Conservation (phyloP, 2,113 vertebrate species). For the Bostrychus sinensis region DNA sequence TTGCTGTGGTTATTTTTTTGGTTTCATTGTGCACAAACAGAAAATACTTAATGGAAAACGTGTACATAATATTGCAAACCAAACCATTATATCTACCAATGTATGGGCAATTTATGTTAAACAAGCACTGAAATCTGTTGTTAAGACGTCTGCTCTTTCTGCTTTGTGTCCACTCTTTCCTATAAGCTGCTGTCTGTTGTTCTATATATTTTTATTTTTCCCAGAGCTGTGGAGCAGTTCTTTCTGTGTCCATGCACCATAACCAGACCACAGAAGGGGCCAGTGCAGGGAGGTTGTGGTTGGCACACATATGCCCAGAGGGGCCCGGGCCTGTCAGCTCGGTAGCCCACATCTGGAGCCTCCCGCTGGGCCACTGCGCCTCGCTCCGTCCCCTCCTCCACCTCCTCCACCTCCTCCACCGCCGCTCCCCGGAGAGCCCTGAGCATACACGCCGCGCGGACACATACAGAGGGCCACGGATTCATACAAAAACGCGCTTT, state of each 20-base stretch:
- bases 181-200: slow-evolving; percentile 12
- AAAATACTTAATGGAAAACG: no score
- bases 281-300: slow-evolving; percentile 62
- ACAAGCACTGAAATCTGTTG: no score
- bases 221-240: slow-evolving; percentile 29
- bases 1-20: no score
- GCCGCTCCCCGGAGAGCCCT: slow-evolving; percentile 55
- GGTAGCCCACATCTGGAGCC: slow-evolving; percentile 81
- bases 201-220: slow-evolving; percentile 28
- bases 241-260: slow-evolving; percentile 43
- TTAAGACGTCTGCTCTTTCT: no score
- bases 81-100: no score
- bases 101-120: no score
- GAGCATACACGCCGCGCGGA: slow-evolving; percentile 41
- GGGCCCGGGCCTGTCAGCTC: slow-evolving; percentile 77
- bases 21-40: no score
- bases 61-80: no score
- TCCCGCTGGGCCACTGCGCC: slow-evolving; percentile 75
- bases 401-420: slow-evolving; percentile 35
- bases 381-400: slow-evolving; percentile 49
- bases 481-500: not conserved
- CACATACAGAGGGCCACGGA: not conserved
- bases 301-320: slow-evolving; percentile 76
- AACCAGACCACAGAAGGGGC: slow-evolving; percentile 61
- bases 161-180: not conserved